Evolutionary conservation across 2,113 vertebrate genomes (phyloP).

Genomic region (Drymodes brunneopygia): DNA sequence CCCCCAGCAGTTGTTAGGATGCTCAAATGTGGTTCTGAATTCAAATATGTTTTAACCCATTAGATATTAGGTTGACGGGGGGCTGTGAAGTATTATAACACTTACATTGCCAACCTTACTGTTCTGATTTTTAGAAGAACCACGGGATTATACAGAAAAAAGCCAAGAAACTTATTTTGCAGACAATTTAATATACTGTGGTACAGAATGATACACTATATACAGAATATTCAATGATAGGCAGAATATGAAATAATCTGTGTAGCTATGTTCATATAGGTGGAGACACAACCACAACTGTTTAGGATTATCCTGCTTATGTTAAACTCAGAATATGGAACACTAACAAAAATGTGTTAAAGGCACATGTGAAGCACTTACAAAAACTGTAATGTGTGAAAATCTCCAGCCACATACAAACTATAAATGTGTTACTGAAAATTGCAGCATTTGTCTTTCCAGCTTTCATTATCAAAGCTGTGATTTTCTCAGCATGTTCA

Average conservation of each 20-base stretch:
- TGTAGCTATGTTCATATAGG: neutral
- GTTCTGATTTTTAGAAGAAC: neutral
- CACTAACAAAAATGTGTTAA: neutral
- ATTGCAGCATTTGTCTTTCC: constrained; percentile 20
- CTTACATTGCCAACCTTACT: neutral
- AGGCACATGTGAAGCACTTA: neutral
- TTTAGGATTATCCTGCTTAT: neutral
- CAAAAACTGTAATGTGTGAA: neutral
- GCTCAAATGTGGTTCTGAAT: neutral
- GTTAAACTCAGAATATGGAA: neutral
- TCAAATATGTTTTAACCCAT: neutral
- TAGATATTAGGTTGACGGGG: neutral
- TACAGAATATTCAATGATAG: neutral
- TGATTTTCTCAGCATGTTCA: constrained; percentile 34
- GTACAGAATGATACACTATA: neutral
- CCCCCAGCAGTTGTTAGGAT: neutral
- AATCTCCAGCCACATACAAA: neutral
- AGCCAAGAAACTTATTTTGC: neutral
- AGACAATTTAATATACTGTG: neutral
- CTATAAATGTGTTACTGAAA: neutral
- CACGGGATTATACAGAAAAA: neutral
- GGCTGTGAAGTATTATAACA: neutral
- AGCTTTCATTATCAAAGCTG: constrained; percentile 16
- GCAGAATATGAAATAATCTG: neutral
- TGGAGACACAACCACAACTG: neutral